Evolutionary conservation across 1,140 invertebrate species (phyloP).

Genomic region (Drosophila ercepeae): DNA sequence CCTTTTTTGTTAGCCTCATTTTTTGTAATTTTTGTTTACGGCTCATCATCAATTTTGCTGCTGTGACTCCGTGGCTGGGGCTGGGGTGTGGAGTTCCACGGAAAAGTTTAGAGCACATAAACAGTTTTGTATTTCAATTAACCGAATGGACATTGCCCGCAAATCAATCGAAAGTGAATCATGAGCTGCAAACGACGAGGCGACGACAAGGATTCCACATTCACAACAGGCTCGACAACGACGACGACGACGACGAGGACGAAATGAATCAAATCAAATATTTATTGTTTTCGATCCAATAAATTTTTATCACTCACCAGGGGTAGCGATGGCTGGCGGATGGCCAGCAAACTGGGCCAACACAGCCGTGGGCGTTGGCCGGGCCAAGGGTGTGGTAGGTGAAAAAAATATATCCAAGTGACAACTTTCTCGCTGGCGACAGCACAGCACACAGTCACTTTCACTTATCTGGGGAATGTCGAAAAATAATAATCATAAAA

Average conservation of each 20-base stretch:
- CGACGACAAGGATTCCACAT: neutral
- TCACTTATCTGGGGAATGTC: constrained; percentile 36
- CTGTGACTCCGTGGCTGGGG: too few species aligned
- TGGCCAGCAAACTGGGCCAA: constrained; percentile 3
- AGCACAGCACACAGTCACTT: constrained; percentile 55
- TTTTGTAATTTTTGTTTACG: constrained; percentile 15
- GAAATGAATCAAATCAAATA: constrained; percentile 82
- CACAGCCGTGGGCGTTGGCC: constrained; percentile 13
- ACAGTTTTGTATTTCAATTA: constrained; percentile 68
- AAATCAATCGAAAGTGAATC: constrained; percentile 68
- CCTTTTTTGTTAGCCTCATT: constrained; percentile 18
- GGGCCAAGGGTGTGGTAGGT: constrained; percentile 37
- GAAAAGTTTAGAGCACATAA: constrained; percentile 31
- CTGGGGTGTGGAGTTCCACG: neutral
- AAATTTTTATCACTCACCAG: constrained; percentile 78
- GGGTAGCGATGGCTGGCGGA: constrained; percentile 37
- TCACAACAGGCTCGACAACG: neutral
- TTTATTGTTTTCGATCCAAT: constrained; percentile 82
- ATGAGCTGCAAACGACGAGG: constrained; percentile 48
- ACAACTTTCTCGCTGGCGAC: constrained; percentile 29
- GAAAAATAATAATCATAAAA: constrained; percentile 66
- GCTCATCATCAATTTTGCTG: constrained; percentile 1
- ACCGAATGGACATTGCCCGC: constrained; percentile 38
- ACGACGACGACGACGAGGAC: neutral
- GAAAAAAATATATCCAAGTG: constrained; percentile 42